These are phyloP conservation scores for Metopia argyrocephala DNA, from an alignment of 2,888 invertebrate species.

Conservation along the genomic window DNA sequence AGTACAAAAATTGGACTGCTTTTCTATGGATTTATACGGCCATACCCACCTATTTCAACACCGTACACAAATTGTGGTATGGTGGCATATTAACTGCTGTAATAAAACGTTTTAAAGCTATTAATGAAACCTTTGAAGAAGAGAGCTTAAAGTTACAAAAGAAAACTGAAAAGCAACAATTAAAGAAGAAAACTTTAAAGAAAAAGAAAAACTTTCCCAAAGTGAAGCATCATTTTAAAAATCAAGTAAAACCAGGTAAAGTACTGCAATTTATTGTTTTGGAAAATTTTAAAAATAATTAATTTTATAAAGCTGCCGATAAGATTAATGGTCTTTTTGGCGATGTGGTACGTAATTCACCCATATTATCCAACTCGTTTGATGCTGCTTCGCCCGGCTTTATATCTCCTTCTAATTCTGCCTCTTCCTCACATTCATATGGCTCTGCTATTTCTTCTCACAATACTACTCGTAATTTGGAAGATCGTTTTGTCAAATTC, in stretches of 20 bases:
- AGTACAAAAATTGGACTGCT: slow-evolving; percentile 69
- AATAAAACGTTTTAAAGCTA: slow-evolving; percentile 73
- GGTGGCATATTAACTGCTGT: slow-evolving; percentile 73
- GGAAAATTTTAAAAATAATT: too few species aligned
- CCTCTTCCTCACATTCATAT: not conserved
- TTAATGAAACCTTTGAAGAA: slow-evolving; percentile 66
- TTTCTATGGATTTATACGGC: slow-evolving; percentile 72
- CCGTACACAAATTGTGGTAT: slow-evolving; percentile 77
- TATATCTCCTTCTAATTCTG: not conserved
- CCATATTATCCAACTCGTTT: not conserved
- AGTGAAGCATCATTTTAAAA: not conserved
- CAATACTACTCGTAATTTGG: slow-evolving; percentile 69
- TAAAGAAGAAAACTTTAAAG: not conserved
- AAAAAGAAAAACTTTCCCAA: not conserved
- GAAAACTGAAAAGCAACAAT: not conserved
- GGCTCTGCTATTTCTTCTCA: not conserved
- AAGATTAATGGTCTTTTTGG: not conserved
- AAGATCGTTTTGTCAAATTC: slow-evolving; percentile 73
- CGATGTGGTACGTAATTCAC: slow-evolving; percentile 18
- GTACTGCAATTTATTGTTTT: too few species aligned
- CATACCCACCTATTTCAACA: slow-evolving; percentile 74
- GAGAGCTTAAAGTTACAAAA: slow-evolving; percentile 70
- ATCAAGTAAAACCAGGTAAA: slow-evolving; percentile 54
- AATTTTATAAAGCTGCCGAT: not conserved
- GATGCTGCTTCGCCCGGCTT: not conserved